Evolutionary conservation across 2,888 invertebrate genomes (phyloP), one percentile per base, ranked within the genome.

Genomic region (Sericinus montela): DNA sequence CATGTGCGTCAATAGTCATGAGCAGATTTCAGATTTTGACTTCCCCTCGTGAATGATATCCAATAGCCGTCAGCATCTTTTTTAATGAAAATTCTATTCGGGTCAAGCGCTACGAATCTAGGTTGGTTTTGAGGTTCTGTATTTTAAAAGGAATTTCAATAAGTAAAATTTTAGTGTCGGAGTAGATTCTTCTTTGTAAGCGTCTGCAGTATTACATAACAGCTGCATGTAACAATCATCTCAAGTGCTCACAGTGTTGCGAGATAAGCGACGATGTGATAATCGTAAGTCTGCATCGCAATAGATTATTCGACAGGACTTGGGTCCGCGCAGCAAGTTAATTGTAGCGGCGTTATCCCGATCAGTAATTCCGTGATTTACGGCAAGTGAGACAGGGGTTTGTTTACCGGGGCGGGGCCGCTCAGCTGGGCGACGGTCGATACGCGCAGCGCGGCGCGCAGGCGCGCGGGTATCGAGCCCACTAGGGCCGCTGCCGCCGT

Each of bases 401-500:
- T 81, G 81, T 81, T 80, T 80, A 81, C 77, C 54, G 73, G 69
- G 65, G 63, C 43, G 46, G 57, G 60, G 62, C 55, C 11, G 64
- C 69, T 78, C 82, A 79, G 81, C 80, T 80, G 80, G 60, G 57
- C 55, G 60, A 57, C 55, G 59, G 57, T 53, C 59, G 60, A 59
- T 59, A 59, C 45, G 46, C 47, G 59, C 40, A 44, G 49, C 49
- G 52, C 56, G 58, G 63, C 62, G 80, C 85, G 86, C 82, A 70
- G 63, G 79, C 82, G 81, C 72, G 75, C 47, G 55, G 55, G 60
- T 75, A 80, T 79, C 72, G 83, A 77, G 79, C 77, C 71, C 83
- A 81, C 75, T 72, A 79, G 71, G 76, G 75, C 76, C 74, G 75
- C 67, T 73, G 75, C 72, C 82, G 73, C 69, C 81, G 80, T 75